Base-by-base conservation (phyloP, 2,113 vertebrate genomes). In the Symphodus melops region DNA sequence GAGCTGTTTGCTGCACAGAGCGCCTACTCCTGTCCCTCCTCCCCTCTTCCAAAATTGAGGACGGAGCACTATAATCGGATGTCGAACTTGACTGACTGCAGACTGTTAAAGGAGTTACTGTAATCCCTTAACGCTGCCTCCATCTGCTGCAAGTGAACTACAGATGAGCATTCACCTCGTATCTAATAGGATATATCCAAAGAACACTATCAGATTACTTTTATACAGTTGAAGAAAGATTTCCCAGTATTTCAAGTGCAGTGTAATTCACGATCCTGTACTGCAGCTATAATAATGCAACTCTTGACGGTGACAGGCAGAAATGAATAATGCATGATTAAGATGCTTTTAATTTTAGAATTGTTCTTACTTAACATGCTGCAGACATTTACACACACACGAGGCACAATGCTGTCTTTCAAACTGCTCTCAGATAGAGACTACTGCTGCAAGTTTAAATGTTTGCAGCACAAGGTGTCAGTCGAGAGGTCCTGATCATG, bases 61-160 rank as follows among this genome's bases (percentile, higher is more conserved):
- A 83, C 4, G 36, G 63, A 62, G 64, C 28, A 48, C 56, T 76
- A 68, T 91, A 92, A 90, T 87, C 71, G 51, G 81, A 83, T 87
- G 81, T 60, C 53, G 23, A 80, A 82, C 85, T 81, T 66, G 75
- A 84, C 68, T 62, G 82, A 60, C 84, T 78, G 72, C 86, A 83
- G 79, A 75, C 84, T 61, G 85, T 74, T 89, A 79, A 91, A 87
- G 75, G 86, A 82, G 89, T 92, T 92, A 91, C 77, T 80, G 78
- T 93, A 94, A 94, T 93, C 91, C 83, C 48, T 77, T 90, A 90
- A 91, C 85, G 10, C 89, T 72, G 66, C 73, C 62, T 76, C 86
- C 87, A 92, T 90, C 85, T 92, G 88, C 77, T 87, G 69, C 65
- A 71, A 44, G 69, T 70, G 48, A 58, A 39, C 58, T 53, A 49